Evolutionary conservation across 2,113 vertebrate genomes (phyloP).

Genomic region (Sinocyclocheilus anophthalmus): DNA sequence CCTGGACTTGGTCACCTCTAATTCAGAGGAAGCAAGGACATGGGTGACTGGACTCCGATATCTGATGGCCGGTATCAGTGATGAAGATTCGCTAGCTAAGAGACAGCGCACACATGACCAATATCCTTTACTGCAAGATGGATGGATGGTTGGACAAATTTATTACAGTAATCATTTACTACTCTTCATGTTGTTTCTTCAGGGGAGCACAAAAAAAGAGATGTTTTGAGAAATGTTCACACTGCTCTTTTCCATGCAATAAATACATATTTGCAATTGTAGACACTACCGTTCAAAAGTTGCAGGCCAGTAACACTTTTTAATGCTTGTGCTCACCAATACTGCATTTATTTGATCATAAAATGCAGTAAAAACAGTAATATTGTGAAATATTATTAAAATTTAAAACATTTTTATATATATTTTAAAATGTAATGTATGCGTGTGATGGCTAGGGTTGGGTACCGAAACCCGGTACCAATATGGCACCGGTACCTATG

Average conservation of each 20-base stretch:
- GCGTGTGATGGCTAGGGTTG: too few species aligned
- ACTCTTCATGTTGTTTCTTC: not conserved
- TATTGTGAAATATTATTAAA: not conserved
- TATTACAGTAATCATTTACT: not conserved
- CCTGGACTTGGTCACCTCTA: slow-evolving; percentile 92
- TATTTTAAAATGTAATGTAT: too few species aligned
- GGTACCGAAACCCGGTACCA: too few species aligned
- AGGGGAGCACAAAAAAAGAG: not conserved
- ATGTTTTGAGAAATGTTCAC: not conserved
- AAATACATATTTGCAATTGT: not conserved
- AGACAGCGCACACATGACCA: slow-evolving; percentile 92
- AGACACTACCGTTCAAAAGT: too few species aligned
- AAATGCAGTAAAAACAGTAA: not conserved
- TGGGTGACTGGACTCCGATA: slow-evolving; percentile 97
- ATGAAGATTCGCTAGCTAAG: slow-evolving; percentile 93
- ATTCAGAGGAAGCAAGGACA: slow-evolving; percentile 92
- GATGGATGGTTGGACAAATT: not conserved
- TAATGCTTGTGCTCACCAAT: not conserved
- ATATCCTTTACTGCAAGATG: slow-evolving; percentile 84
- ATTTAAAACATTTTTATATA: not conserved
- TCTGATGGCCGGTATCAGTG: slow-evolving; percentile 95
- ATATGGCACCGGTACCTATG: too few species aligned
- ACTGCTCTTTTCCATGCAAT: not conserved
- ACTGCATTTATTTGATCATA: not conserved
- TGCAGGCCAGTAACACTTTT: not conserved